Conservation (phyloP, 2,113 vertebrate genomes). For the Craseonycteris thonglongyai region DNA sequence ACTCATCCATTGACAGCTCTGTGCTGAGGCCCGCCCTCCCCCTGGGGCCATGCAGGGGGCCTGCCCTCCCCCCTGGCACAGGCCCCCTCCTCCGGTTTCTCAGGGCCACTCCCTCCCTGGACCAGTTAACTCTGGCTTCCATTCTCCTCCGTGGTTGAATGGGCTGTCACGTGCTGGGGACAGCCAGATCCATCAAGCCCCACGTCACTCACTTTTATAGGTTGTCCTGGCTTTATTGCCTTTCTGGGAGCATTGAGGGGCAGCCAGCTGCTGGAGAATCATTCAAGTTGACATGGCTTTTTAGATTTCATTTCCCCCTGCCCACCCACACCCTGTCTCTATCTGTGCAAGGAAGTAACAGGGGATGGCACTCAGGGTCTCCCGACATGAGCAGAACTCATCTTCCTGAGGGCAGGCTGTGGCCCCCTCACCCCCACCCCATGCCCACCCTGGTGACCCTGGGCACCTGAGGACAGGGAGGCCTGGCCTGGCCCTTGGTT, state of each 20-base stretch:
- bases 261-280: slow-evolving; percentile 69
- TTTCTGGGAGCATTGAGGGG: slow-evolving; percentile 65
- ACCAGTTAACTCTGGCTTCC: slow-evolving; percentile 51
- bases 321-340: neutral
- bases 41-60: neutral
- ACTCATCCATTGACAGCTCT: neutral
- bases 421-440: no score
- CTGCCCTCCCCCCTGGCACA: neutral
- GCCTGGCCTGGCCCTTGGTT: neutral
- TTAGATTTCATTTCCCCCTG: slow-evolving; percentile 56
- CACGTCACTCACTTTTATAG: slow-evolving; percentile 64
- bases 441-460: neutral
- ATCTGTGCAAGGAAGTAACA: slow-evolving; percentile 45
- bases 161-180: slow-evolving; percentile 72
- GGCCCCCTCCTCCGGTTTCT: neutral
- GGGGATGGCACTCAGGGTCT: neutral
- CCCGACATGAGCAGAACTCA: neutral
- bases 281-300: slow-evolving; percentile 67
- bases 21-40: fast-evolving
- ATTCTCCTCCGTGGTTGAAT: slow-evolving; percentile 65
- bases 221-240: slow-evolving; percentile 70
- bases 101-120: slow-evolving; percentile 60
- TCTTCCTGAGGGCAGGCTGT: neutral
- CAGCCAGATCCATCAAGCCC: slow-evolving; percentile 72
- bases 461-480: neutral